Evolutionary conservation across 2,113 vertebrate species (phyloP).

Genomic region (Emberiza fucata): DNA sequence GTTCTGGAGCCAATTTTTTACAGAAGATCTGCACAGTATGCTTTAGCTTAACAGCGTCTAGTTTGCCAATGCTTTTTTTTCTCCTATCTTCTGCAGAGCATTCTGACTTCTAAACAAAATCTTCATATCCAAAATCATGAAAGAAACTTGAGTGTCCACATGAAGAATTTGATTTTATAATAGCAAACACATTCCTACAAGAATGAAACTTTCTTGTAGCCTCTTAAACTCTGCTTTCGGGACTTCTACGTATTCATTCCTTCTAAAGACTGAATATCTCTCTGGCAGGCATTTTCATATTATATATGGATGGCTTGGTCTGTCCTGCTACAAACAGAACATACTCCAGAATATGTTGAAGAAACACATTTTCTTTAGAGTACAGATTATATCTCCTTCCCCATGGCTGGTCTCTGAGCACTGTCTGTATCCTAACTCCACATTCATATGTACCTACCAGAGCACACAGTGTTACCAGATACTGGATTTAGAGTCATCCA

Average conservation of each 20-base stretch:
- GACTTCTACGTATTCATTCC: conserved; percentile 40
- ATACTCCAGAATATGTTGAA: background rate
- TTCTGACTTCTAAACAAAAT: background rate
- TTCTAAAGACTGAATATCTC: conserved; percentile 7
- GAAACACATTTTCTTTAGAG: background rate
- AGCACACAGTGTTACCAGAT: rapidly evolving
- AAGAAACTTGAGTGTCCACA: background rate
- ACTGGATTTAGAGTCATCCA: background rate
- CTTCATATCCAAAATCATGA: background rate
- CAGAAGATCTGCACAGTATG: background rate
- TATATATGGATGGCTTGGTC: background rate
- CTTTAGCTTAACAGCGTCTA: background rate
- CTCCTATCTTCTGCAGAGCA: background rate
- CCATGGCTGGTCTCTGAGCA: background rate
- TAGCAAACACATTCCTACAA: background rate
- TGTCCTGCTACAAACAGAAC: background rate
- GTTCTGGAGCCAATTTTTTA: background rate
- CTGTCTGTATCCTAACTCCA: background rate
- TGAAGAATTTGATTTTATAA: conserved; percentile 2
- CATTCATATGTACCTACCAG: background rate
- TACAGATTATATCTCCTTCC: background rate
- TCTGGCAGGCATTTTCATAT: background rate
- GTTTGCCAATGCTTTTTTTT: background rate
- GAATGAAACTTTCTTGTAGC: background rate
- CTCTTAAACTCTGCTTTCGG: conserved; percentile 26